Evolutionary conservation across 2,888 invertebrate genomes (phyloP).

Genomic region (Himalopsyche tibetana): DNA sequence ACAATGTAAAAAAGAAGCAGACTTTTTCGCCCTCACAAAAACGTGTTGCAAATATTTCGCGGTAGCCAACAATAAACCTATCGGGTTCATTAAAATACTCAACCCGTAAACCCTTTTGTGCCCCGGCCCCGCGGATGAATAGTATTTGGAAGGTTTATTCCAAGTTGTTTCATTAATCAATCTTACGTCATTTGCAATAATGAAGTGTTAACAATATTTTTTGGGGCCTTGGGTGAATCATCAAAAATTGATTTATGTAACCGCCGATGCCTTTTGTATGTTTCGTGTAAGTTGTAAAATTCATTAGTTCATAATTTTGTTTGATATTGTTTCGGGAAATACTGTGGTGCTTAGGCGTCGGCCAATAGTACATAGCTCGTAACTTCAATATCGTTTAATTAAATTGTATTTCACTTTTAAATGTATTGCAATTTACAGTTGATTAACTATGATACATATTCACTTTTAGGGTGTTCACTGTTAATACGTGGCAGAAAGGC

Average conservation of each 20-base stretch:
- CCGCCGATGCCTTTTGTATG: not conserved
- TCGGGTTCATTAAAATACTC: conserved; percentile 4
- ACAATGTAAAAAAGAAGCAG: not conserved
- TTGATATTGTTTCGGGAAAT: not conserved
- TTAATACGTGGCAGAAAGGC: too few species aligned
- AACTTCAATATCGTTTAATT: too few species aligned
- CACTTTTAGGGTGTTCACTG: too few species aligned
- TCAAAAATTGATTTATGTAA: conserved; percentile 45
- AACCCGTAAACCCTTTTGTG: not conserved
- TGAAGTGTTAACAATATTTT: conserved; percentile 58
- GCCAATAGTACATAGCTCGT: too few species aligned
- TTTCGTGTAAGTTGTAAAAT: conserved; percentile 20
- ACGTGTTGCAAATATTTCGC: conserved; percentile 19
- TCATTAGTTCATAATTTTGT: conserved; percentile 43
- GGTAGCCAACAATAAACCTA: not conserved
- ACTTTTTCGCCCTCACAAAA: not conserved
- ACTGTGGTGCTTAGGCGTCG: too few species aligned
- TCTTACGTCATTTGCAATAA: conserved; percentile 54
- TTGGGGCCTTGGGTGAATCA: conserved; percentile 48
- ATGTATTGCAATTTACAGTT: too few species aligned
- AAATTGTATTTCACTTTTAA: too few species aligned
- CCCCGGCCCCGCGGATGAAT: not conserved
- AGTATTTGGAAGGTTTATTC: conserved; percentile 40
- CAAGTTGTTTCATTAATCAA: conserved; percentile 57
- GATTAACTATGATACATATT: too few species aligned